A percentile compares a stretch with the other conserved stretches of the same genome.
Conservation (phyloP, 1,140 invertebrate species). For the Chionoecetes opilio region DNA sequence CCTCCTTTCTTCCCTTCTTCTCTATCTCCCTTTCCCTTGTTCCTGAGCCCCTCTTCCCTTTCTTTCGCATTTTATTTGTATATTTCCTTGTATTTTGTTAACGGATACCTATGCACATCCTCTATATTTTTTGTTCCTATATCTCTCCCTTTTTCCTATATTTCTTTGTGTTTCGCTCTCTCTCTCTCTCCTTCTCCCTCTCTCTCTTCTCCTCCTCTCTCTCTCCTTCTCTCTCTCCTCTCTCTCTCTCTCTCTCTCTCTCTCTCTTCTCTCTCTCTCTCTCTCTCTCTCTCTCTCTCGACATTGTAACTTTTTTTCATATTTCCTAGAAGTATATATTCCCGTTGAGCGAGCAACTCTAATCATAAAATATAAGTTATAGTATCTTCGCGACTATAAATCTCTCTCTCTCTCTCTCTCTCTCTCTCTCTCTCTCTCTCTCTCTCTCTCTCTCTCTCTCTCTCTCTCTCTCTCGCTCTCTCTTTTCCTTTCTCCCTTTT, state of each 20-base stretch:
- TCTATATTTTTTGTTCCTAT: too few species aligned
- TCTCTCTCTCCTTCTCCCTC: neutral
- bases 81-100: too few species aligned
- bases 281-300: neutral
- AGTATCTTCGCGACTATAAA: conserved; percentile 2
- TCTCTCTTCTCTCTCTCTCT: neutral
- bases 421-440: neutral
- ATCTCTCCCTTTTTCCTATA: neutral
- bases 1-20: too few species aligned
- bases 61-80: too few species aligned
- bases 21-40: neutral
- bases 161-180: neutral
- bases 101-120: too few species aligned
- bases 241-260: neutral
- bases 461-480: neutral
- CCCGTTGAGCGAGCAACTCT: neutral
- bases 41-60: too few species aligned
- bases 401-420: conserved; percentile 6
- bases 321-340: neutral
- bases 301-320: neutral
- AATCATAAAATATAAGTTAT: conserved; percentile 11
- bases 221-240: neutral
- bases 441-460: neutral
- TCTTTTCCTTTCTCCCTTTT: neutral
- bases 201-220: neutral